Base-by-base conservation (phyloP, 1,140 invertebrate genomes). In the Drosophila burlai region DNA sequence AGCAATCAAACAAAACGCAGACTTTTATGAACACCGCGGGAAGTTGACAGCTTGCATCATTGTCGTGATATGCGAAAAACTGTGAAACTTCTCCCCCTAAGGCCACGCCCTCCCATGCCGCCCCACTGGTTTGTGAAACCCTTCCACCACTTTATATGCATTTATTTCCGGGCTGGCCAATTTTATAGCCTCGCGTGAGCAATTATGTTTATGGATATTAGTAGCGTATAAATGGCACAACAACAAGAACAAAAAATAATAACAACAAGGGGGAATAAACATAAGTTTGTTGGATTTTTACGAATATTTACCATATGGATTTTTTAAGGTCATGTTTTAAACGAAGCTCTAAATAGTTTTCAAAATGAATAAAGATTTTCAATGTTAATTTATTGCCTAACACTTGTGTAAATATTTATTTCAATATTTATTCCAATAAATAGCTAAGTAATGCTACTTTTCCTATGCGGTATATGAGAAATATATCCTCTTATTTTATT, bases 21-120 rank as follows among this genome's bases (percentile, higher is more conserved):
- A 86, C 72, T 91, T 90, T 90, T 90, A 90, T 90, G 86, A 91
- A 90, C 84, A 90, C 86, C 82, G 86, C 86, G 86, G 86, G 73
- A 90, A 90, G 82, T 91, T 90, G 86, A 90, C 86, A 90, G 86
- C 86, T 90, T 90, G 86, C 86, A 80, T 90, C 86, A 90, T 91
- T 91, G 79, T 68, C 79, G 66, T 90, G 76, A 86, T 89, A 81
- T 83, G 82, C 76, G 78, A 77, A 80, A 75, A 75, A 83, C 67
- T 83, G 68, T 74, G 63, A 60, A 76, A 69, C 63, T 63, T 42
- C 18, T 29, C 57, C 57, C 50, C 55, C 13, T 11, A 11, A 13
- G 2, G 45, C 52, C 21, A 13, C 29, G n/a, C 16, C 60, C 15
- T 34, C 2, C 36, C 38, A 15, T 16, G 13, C 29, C 38, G 11